A percentile compares a stretch with the other conserved stretches of the same genome.
Conservation (phyloP, 2,888 invertebrate species). For the Microctonus hyperodae region DNA sequence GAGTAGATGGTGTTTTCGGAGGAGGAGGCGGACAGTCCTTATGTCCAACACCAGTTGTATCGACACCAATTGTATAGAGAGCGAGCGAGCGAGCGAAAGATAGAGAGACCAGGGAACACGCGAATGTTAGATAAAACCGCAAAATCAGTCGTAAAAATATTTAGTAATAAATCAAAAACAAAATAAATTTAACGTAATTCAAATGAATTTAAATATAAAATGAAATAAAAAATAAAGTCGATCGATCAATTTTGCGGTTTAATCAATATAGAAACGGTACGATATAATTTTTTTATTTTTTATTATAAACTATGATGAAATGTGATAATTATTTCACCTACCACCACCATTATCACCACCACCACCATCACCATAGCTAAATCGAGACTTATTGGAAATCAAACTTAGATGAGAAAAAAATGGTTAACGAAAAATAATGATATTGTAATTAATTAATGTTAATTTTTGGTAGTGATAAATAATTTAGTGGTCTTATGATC, state of each 20-base stretch:
- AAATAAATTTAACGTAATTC: constrained; percentile 33
- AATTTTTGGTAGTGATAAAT: neutral
- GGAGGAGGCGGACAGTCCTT: constrained; percentile 74
- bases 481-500: too few relatives aligned
- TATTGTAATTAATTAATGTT: neutral
- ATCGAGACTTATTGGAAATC: neutral
- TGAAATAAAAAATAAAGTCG: constrained; percentile 2
- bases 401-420: neutral
- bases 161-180: constrained; percentile 24
- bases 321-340: constrained; percentile 4
- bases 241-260: constrained; percentile 42
- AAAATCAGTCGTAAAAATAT: constrained; percentile 53
- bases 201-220: constrained; percentile 14
- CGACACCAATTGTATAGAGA: constrained; percentile 44
- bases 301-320: neutral
- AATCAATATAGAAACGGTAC: constrained; percentile 33
- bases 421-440: neutral
- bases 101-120: constrained; percentile 51
- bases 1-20: constrained; percentile 71
- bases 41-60: constrained; percentile 60
- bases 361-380: neutral
- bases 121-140: constrained; percentile 59
- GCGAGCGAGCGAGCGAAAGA: constrained; percentile 4
- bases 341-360: neutral
- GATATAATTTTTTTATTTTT: constrained; percentile 17